Base-by-base conservation (phyloP, 2,113 vertebrate species). In the Fulmarus glacialis region DNA sequence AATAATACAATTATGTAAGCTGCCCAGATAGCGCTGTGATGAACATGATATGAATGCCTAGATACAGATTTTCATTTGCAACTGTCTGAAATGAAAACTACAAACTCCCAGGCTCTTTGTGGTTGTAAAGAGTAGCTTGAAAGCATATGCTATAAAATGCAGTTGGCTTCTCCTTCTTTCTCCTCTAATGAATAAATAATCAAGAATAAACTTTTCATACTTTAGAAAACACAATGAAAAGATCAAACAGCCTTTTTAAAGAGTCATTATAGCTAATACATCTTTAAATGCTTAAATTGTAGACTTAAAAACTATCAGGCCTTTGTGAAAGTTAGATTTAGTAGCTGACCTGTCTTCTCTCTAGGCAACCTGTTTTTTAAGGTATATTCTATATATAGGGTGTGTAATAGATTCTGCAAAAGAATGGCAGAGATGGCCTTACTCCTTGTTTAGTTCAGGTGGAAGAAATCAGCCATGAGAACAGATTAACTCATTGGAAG, bases 11-110 rank as follows among this genome's bases (percentile, higher is more conserved):
- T 95, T 93, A 87, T 74, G 55, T 89, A 66, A 81, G 68, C 68
- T 93, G 88, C 63, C 75, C 47, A 91, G 92, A 74, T 82, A 81
- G 67, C 19, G 12, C 64, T 74, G 58, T 83, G 90, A 88, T 96
- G 89, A 91, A 74, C 94, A 63, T 12, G 88, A 92, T 97, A 90
- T 0, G 2, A 90, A 63, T 84, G 79, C 72, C 12, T 59, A 79
- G 94, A 79, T 68, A 81, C 29, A 81, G 86, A 79, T 81, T 97
- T 95, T 86, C 55, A 71, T 93, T 95, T 93, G 47, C 72, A 90
- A 0, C 30, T 91, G 21, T 67, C 75, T 91, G 86, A 92, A 95
- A 86, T 43, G 47, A 90, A 89, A 94, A 23, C 63, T 81, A 6
- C 34, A 48, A 91, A 62, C 75, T 96, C 75, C 16, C 21, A 48